Conservation (phyloP, 2,888 invertebrate genomes). For the Chymomyza fuscimana region DNA sequence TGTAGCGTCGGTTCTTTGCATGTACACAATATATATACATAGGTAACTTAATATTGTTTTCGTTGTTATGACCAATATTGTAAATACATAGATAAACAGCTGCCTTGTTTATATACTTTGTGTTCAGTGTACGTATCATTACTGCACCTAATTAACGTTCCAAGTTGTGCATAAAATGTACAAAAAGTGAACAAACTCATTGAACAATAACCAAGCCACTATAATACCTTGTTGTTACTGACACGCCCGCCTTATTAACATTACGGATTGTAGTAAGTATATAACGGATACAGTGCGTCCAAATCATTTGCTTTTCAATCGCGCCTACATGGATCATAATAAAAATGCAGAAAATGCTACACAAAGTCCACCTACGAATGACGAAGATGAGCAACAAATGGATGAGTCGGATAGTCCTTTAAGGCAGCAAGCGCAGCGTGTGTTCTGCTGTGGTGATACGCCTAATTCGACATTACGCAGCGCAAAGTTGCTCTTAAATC, state of each 20-base stretch:
- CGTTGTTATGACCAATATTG: neutral
- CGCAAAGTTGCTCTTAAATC: slow-evolving; percentile 50
- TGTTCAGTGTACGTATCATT: slow-evolving; percentile 72
- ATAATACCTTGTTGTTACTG: slow-evolving; percentile 48
- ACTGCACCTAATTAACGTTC: slow-evolving; percentile 29
- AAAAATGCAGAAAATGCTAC: slow-evolving; percentile 37
- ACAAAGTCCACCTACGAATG: slow-evolving; percentile 19
- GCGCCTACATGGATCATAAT: slow-evolving; percentile 80
- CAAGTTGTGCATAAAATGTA: neutral
- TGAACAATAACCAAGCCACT: slow-evolving; percentile 38
- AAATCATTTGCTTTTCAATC: slow-evolving; percentile 77
- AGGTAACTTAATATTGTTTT: slow-evolving; percentile 13
- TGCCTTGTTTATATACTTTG: slow-evolving; percentile 13
- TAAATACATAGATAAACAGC: neutral
- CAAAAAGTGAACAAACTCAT: slow-evolving; percentile 6
- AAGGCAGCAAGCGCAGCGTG: slow-evolving; percentile 71
- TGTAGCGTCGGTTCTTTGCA: slow-evolving; percentile 32
- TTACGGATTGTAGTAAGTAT: slow-evolving; percentile 74
- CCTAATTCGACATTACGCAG: slow-evolving; percentile 45
- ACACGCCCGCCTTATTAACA: slow-evolving; percentile 34
- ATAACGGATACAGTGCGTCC: slow-evolving; percentile 69
- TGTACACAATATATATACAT: slow-evolving; percentile 29
- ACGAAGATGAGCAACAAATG: slow-evolving; percentile 71
- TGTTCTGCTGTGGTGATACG: slow-evolving; percentile 77
- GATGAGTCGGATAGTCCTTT: slow-evolving; percentile 78